phyloP scores from a whole-genome alignment of 1,140 invertebrate genomes.

The Nasonia vitripennis region DNA sequence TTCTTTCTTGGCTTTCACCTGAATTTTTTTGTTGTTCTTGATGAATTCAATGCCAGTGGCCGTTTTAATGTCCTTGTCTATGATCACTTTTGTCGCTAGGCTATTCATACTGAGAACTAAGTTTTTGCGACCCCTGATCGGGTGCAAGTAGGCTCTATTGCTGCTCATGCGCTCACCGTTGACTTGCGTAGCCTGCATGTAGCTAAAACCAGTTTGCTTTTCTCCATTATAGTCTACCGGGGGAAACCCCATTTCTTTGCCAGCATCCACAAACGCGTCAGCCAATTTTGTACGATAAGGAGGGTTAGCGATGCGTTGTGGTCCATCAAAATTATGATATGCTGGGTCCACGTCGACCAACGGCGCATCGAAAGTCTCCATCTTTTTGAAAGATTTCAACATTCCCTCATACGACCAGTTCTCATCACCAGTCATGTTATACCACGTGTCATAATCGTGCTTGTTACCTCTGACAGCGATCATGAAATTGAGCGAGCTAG shows the following conservation, averaged over 20 bases:
- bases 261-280: neutral
- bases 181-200: constrained; percentile 75
- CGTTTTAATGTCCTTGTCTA: constrained; percentile 70
- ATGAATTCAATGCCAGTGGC: constrained; percentile 45
- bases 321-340: neutral
- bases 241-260: constrained; percentile 24
- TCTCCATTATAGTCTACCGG: constrained; percentile 4
- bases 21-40: constrained; percentile 56
- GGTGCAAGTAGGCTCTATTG: constrained; percentile 82
- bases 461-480: constrained; percentile 17
- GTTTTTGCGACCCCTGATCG: constrained; percentile 81
- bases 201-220: constrained; percentile 75
- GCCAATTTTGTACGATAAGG: neutral
- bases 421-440: neutral
- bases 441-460: constrained; percentile 4
- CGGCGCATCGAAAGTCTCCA: neutral
- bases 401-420: constrained; percentile 5
- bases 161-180: constrained; percentile 81
- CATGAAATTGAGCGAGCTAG: constrained; percentile 11
- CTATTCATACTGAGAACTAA: constrained; percentile 81
- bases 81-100: constrained; percentile 76
- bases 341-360: neutral
- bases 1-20: constrained; percentile 71
- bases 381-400: constrained; percentile 21
- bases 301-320: neutral